Base-by-base conservation (phyloP, 2,797 vertebrate species). In the Protosalanx chinensis region DNA sequence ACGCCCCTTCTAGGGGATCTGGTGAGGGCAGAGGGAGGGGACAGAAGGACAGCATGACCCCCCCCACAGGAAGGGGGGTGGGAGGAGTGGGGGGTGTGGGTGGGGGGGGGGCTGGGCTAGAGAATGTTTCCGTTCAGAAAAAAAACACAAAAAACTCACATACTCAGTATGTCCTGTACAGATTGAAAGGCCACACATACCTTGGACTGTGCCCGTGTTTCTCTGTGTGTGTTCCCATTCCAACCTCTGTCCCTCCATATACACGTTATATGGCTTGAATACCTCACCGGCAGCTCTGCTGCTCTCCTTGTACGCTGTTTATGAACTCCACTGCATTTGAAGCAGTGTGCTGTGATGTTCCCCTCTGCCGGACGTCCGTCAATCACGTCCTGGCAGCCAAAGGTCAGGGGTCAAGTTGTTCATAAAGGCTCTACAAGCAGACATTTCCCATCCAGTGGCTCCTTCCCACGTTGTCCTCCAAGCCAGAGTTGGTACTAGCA, bases 121-220 rank as follows among this genome's bases (percentile, higher is more conserved):
- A 57, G 53, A 57, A 20, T 58, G 16, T 58, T 7, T 6, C 56
- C n/a, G 3, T n/a, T 20, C 56, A n/a, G 18, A 58, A n/a, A 20
- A 12, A 6, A 7, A 7, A 15, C 1, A 30, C 23, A 49, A 8
- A 66, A 65, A 12, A 49, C 20, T 13, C 37, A 65, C 35, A 16
- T 18, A 64, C 30, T 5, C 61, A 63, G 20, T 18, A 16, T 13
- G 10, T 13, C 10, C 10, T 8, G 41, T 46, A n/a, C 51, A 56
- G 18, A 67, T 18, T 29, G 18, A 18, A 29, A 72, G 61, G 65
- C 63, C 30, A 18, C 71, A 33, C 65, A 60, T 72, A 72, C 74
- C 75, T 81, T 79, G 81, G 73, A 78, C 71, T 81, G 70, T 75
- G 71, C 68, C 56, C 61, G 67, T 75, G 69, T 67, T 69, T 68